Evolutionary conservation across 53 echinoderm and acorn worm genomes (phyloP).

Genomic region (Zoroaster sp.): DNA sequence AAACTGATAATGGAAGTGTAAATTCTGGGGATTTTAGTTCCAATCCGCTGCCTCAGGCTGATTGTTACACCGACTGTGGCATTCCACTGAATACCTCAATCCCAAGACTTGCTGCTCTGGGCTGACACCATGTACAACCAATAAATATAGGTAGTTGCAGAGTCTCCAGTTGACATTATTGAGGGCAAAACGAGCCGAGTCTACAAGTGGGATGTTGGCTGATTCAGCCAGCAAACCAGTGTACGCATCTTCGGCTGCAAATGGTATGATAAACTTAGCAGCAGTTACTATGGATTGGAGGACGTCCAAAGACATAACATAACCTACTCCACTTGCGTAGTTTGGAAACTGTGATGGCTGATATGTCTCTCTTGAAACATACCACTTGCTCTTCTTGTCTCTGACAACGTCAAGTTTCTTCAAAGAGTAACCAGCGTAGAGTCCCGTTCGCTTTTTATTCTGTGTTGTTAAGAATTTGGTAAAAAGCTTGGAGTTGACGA

Average conservation of each 20-base stretch:
- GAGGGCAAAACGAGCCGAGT: constrained; percentile 87
- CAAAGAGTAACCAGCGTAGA: constrained; percentile 75
- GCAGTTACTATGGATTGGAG: constrained; percentile 61
- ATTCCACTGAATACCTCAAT: constrained; percentile 75
- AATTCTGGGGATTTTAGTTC: constrained; percentile 15
- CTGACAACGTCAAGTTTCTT: constrained; percentile 43
- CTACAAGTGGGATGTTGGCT: constrained; percentile 54
- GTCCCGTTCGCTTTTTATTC: constrained; percentile 60
- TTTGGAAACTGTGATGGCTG: constrained; percentile 55
- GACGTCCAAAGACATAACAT: constrained; percentile 86
- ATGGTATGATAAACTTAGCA: constrained; percentile 63
- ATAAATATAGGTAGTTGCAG: constrained; percentile 89
- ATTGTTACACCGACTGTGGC: background rate
- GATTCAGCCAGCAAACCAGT: constrained; percentile 76
- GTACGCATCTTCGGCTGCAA: constrained; percentile 92
- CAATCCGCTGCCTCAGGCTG: constrained; percentile 36
- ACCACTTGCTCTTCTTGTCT: constrained; percentile 60
- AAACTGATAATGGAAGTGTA: too few species aligned
- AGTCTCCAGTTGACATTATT: constrained; percentile 88
- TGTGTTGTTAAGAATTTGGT: constrained; percentile 62
- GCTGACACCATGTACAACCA: constrained; percentile 79
- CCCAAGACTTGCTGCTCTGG: constrained; percentile 88
- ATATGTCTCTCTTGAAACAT: constrained; percentile 57
- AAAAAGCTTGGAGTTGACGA: constrained; percentile 77
- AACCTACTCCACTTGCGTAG: constrained; percentile 87